Evolutionary conservation across 2,113 vertebrate genomes (phyloP).

Genomic region (Oreotrochilus melanogaster): DNA sequence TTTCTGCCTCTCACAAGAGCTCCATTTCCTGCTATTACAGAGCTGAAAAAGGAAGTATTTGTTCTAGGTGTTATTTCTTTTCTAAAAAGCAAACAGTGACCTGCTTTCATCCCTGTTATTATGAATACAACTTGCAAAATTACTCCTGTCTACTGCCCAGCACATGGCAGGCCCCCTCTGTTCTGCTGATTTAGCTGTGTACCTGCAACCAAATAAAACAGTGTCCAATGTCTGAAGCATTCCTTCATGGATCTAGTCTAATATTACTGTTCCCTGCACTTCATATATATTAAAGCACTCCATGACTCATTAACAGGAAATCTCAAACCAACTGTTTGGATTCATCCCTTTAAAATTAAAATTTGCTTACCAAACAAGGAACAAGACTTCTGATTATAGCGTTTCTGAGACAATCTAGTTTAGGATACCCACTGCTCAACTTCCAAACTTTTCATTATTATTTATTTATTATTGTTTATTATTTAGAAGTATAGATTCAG

Average conservation of each 20-base stretch:
- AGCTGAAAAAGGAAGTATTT: background rate
- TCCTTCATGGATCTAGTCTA: background rate
- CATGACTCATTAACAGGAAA: background rate
- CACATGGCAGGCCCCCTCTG: background rate
- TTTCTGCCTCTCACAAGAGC: background rate
- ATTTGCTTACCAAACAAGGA: background rate
- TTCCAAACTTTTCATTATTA: background rate
- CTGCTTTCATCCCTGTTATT: background rate
- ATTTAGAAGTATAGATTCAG: background rate
- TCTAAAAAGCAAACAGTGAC: background rate
- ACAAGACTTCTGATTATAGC: background rate
- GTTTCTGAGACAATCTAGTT: background rate
- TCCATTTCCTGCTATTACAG: background rate
- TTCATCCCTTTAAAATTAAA: background rate
- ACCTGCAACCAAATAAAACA: background rate
- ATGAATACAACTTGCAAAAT: background rate
- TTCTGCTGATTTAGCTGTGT: background rate
- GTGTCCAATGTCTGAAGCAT: background rate
- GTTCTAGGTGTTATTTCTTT: background rate
- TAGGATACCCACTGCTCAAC: background rate
- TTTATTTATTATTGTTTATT: too few relatives aligned
- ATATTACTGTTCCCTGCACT: background rate
- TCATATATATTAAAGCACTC: background rate
- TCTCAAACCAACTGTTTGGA: background rate
- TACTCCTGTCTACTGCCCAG: background rate